Evolutionary conservation across 2,888 invertebrate genomes (phyloP).

Genomic region (Pseudeuparius sepicola): DNA sequence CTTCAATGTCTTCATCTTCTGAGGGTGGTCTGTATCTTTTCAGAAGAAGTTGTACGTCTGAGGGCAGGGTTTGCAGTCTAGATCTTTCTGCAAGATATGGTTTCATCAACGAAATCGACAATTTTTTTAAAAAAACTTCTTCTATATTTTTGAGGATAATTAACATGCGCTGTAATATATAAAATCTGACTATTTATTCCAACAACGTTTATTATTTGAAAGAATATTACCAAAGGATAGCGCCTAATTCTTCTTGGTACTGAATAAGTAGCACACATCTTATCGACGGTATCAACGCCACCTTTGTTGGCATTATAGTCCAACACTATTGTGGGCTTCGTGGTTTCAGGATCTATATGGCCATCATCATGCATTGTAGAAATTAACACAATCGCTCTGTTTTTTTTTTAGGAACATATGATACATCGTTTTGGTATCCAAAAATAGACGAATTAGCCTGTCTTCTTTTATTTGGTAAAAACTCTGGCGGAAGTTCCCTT

Average conservation of each 20-base stretch:
- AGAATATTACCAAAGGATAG: conserved; percentile 25
- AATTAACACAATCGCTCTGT: conserved; percentile 21
- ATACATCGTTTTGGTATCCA: conserved; percentile 3
- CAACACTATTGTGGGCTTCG: conserved; percentile 20
- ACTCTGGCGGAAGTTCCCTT: conserved; percentile 22
- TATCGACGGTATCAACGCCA: conserved; percentile 26
- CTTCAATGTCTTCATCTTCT: conserved; percentile 9
- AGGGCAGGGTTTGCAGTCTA: conserved; percentile 10
- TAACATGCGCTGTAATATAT: conserved; percentile 9
- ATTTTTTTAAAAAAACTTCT: conserved; percentile 15
- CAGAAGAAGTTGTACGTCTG: conserved; percentile 16
- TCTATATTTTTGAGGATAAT: conserved; percentile 14
- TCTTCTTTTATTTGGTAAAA: conserved; percentile 21
- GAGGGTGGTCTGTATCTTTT: conserved; percentile 12
- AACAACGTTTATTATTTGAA: conserved; percentile 23
- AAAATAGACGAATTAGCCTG: conserved; percentile 20
- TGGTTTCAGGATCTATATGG: conserved; percentile 21
- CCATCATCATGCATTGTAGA: conserved; percentile 21
- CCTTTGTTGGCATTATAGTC: conserved; percentile 23
- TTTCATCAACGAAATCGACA: conserved; percentile 17
- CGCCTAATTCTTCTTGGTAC: conserved; percentile 21
- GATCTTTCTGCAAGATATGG: conserved; percentile 16
- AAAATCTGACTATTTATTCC: conserved; percentile 22
- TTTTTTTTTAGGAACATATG: conserved; percentile 16
- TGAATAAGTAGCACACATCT: conserved; percentile 25